Base-by-base conservation (phyloP, 2,797 vertebrate species). In the Amniataba percoides region DNA sequence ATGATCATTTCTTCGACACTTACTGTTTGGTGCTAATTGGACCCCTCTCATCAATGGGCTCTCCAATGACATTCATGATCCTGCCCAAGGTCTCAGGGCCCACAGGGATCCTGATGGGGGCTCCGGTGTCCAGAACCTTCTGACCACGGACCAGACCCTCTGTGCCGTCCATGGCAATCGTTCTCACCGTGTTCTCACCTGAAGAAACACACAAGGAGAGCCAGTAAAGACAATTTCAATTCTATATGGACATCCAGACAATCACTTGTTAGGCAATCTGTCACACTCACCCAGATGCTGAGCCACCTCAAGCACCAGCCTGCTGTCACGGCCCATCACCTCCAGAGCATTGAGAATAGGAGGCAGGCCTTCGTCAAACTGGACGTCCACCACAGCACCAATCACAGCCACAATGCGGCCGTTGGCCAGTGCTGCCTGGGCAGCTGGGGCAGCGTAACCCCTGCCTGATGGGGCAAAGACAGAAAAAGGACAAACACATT, bases 61-160 rank as follows among this genome's bases (percentile, higher is more conserved):
- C 97, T 52, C 97, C 97, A 5, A 98, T 98, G 80, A 98, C 97
- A 31, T 98, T 98, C 97, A 97, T 98, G 87, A 98, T 98, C 87
- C 97, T 95, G 49, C 97, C 97, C 72, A 97, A 90, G 0, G 97
- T 98, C 91, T 98, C 97, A 0, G 97, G 96, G 23, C 97, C 97
- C 16, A 98, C 96, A 1, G 97, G 97, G 92, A 97, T 98, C 87
- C 96, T 95, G 90, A 98, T 97, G 51, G 97, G 97, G 0, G 96
- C 96, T 0, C 97, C 96, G 0, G 96, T 97, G 86, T 98, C 97
- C 87, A 97, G 85, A 49, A 97, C 97, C 81, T 95, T 95, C 90
- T 98, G 97, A 12, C 97, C 97, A 71, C 96, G 96, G n/a, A 98
- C 97, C 85, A 98, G 93, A 23, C 97, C 97, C 86, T 98, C 96